These are phyloP conservation scores for Galeopterus variegatus DNA, from an alignment of 2,113 vertebrate species.

Conservation along the genomic window DNA sequence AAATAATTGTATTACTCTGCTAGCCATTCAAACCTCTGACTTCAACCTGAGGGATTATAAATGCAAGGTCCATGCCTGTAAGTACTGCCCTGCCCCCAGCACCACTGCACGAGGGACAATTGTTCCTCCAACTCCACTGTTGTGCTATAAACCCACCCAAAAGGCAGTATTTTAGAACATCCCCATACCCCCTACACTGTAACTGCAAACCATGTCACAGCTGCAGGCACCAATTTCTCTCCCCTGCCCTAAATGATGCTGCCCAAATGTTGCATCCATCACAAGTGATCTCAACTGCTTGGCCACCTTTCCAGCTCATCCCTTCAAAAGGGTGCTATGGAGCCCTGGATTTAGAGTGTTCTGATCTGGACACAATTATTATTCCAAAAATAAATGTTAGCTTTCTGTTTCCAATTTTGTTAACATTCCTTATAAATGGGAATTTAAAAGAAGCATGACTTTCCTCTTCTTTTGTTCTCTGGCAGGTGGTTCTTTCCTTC, in stretches of 20 bases:
- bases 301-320: background rate
- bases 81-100: conserved; percentile 54
- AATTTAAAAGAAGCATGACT: conserved; percentile 84
- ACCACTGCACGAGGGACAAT: conserved; percentile 31
- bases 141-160: conserved; percentile 46
- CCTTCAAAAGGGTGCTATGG: background rate
- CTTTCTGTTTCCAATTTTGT: conserved; percentile 84
- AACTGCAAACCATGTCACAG: background rate
- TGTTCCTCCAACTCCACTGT: conserved; percentile 34
- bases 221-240: background rate
- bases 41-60: conserved; percentile 80
- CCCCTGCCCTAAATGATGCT: background rate
- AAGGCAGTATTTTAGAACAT: conserved; percentile 39
- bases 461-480: conserved; percentile 83
- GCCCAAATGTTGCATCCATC: background rate
- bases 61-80: conserved; percentile 47
- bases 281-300: background rate
- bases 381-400: conserved; percentile 71
- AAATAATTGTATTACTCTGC: conserved; percentile 82
- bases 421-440: conserved; percentile 85
- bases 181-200: background rate
- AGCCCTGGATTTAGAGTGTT: conserved; percentile 53
- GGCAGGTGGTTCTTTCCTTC: conserved; percentile 84
- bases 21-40: conserved; percentile 78
- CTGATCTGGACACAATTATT: conserved; percentile 35